A percentile compares a stretch with the other conserved stretches of the same genome.
phyloP scores from a whole-genome alignment of 2,113 vertebrate species.

The Eudyptes chrysolophus region DNA sequence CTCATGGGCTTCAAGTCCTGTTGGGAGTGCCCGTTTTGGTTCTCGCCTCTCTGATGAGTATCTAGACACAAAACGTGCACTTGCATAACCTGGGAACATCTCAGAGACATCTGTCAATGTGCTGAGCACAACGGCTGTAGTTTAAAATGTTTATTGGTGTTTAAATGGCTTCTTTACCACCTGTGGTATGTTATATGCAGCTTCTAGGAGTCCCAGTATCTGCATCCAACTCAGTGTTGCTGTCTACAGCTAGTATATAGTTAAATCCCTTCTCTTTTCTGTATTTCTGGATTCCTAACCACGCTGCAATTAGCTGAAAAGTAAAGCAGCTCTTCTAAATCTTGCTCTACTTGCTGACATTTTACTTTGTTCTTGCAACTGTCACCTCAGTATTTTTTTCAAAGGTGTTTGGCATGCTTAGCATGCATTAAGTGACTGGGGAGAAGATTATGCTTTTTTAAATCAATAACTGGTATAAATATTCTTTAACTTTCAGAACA shows the following conservation, averaged over 20 bases:
- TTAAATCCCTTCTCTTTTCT: neutral
- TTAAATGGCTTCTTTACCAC: neutral
- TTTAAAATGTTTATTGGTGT: neutral
- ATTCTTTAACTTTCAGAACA: neutral
- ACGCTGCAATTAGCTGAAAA: neutral
- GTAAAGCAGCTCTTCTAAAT: neutral
- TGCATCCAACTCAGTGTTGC: neutral
- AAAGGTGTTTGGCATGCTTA: neutral
- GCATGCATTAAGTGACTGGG: neutral
- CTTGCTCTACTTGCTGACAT: neutral
- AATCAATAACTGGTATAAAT: neutral
- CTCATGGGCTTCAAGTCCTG: too few species aligned
- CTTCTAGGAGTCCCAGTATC: neutral
- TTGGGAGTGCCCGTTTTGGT: neutral
- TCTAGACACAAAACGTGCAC: neutral
- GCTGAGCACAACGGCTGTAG: neutral
- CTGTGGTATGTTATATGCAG: fast-evolving
- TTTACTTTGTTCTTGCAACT: neutral
- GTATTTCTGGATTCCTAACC: neutral
- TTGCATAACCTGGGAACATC: neutral
- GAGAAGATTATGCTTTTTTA: neutral
- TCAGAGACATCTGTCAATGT: fast-evolving
- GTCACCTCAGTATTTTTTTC: neutral
- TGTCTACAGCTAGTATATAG: neutral
- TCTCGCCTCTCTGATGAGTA: neutral